Conservation (phyloP, 1,140 invertebrate species). For the Ceratosolen solmsi region DNA sequence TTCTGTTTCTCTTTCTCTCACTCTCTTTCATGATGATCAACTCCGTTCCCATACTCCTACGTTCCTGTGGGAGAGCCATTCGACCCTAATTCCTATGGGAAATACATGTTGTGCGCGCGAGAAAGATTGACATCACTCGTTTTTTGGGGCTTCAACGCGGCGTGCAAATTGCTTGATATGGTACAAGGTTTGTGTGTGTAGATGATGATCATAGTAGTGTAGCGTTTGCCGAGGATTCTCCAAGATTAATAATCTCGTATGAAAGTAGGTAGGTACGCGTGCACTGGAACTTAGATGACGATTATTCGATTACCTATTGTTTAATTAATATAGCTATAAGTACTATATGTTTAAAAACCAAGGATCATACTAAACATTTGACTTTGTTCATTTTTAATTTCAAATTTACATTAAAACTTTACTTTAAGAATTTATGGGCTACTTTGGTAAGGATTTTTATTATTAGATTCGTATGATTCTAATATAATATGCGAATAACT, state of each 20-base stretch:
- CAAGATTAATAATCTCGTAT: constrained; percentile 34
- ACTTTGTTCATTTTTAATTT: not conserved
- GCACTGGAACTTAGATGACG: not conserved
- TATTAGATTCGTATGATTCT: too few relatives aligned
- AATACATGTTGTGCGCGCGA: constrained; percentile 16
- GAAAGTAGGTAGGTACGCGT: not conserved
- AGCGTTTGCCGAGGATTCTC: constrained; percentile 1
- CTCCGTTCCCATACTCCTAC: constrained; percentile 36
- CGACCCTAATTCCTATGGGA: constrained; percentile 47
- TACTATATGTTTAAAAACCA: not conserved
- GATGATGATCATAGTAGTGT: constrained; percentile 1
- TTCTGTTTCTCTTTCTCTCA: too few relatives aligned
- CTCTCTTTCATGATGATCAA: not conserved
- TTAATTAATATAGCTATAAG: constrained; percentile 4
- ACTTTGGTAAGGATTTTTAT: too few relatives aligned
- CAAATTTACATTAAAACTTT: not conserved
- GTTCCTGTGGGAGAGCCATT: constrained; percentile 48
- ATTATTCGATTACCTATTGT: constrained; percentile 32
- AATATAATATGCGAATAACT: too few relatives aligned
- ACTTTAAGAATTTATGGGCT: too few relatives aligned
- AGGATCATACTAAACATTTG: not conserved
- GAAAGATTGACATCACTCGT: not conserved
- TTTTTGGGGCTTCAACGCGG: constrained; percentile 35
- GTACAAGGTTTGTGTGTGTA: not conserved
- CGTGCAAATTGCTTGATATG: constrained; percentile 48